Evolutionary conservation across 2,888 invertebrate species (phyloP).

Genomic region (Tetragnatha montana): DNA sequence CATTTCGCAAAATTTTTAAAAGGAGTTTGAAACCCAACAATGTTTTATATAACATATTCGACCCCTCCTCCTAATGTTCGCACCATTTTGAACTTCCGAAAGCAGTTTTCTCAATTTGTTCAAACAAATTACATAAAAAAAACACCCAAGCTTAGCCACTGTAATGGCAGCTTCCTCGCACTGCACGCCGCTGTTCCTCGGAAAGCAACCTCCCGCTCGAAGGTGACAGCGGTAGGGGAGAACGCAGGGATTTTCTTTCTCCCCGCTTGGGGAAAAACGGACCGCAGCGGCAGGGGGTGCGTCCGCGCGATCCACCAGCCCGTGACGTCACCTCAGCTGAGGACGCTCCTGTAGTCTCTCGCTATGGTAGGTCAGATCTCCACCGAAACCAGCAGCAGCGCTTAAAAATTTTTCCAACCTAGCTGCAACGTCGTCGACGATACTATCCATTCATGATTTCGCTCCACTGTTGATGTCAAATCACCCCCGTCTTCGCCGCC

Average conservation of each 20-base stretch:
- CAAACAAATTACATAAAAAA: too few species aligned
- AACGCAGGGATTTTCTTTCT: conserved; percentile 30
- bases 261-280: conserved; percentile 24
- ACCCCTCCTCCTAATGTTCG: too few species aligned
- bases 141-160: too few species aligned
- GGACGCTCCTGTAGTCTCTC: conserved; percentile 62
- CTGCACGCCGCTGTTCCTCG: not conserved
- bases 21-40: too few species aligned
- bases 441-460: conserved; percentile 29
- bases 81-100: too few species aligned
- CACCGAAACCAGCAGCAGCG: conserved; percentile 15
- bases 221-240: conserved; percentile 16
- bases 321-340: conserved; percentile 70
- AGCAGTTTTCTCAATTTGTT: too few species aligned
- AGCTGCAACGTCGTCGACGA: not conserved
- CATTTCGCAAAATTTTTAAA: too few species aligned
- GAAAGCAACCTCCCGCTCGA: not conserved
- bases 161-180: not conserved
- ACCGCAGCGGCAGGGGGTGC: conserved; percentile 48
- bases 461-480: conserved; percentile 18
- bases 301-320: conserved; percentile 46
- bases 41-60: too few species aligned
- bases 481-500: not conserved
- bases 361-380: conserved; percentile 61
- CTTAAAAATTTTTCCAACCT: conserved; percentile 6